A percentile compares a stretch with the other conserved stretches of the same genome.
phyloP scores from a whole-genome alignment of 1,140 invertebrate genomes.

The Forficula auricularia region DNA sequence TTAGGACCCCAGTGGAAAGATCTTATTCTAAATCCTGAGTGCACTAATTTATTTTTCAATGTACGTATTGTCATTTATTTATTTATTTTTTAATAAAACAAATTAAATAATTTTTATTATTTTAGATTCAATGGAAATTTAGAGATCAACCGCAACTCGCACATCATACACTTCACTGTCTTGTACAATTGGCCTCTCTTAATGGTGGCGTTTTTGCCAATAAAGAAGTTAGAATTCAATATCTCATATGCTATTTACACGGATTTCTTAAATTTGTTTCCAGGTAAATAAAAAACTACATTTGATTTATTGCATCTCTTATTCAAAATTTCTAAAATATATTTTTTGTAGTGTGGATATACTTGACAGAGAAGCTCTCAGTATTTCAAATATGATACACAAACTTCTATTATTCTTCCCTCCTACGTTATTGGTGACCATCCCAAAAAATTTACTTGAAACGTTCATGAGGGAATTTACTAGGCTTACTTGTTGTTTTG shows the following conservation, averaged over 20 bases:
- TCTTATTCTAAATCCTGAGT: conserved; percentile 49
- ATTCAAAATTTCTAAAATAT: neutral
- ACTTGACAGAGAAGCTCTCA: conserved; percentile 40
- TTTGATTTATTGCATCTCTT: neutral
- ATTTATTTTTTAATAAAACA: conserved; percentile 2
- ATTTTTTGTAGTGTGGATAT: conserved; percentile 32
- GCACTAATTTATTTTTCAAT: conserved; percentile 61
- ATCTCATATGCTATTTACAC: conserved; percentile 50
- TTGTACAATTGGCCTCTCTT: conserved; percentile 63
- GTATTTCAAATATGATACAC: conserved; percentile 45
- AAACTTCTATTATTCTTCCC: conserved; percentile 45
- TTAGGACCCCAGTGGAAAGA: conserved; percentile 50
- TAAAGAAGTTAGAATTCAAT: conserved; percentile 41
- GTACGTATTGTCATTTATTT: conserved; percentile 22
- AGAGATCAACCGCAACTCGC: conserved; percentile 51
- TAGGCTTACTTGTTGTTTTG: conserved; percentile 52
- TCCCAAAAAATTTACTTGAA: conserved; percentile 33
- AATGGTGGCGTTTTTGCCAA: conserved; percentile 46
- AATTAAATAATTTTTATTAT: conserved; percentile 5
- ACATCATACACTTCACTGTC: conserved; percentile 57
- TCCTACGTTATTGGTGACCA: conserved; percentile 21
- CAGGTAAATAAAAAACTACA: conserved; percentile 16
- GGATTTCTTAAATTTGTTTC: conserved; percentile 48
- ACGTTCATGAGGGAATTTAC: conserved; percentile 44
- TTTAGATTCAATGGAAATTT: conserved; percentile 60